Evolutionary conservation across 1,140 invertebrate genomes (phyloP), one percentile per base, ranked within the genome.

Genomic region (Temnothorax longispinosus): DNA sequence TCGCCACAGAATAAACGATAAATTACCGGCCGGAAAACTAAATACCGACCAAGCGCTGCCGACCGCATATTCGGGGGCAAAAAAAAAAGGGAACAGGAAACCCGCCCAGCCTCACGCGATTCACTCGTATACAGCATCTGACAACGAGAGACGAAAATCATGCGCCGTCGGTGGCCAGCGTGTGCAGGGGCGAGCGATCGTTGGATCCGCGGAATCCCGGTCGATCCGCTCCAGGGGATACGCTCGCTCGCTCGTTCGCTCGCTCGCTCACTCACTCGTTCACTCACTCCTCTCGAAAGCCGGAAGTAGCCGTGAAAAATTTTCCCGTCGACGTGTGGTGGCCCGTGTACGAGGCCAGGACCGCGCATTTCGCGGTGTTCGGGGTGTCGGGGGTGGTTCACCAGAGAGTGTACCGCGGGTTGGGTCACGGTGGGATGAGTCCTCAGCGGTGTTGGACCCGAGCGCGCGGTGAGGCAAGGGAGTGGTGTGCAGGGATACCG

Each of bases 331-430:
- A 92, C 91, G 91, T 93, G 90, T 90, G 90, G 90, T 91, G 93
- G 93, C 91, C 90, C 91, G 92, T 90, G 90, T 91, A 91, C 90
- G 90, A 91, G 89, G 78, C 90, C 89, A 91, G 90, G 89, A 90
- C 84, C 89, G 91, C 90, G 92, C 92, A 93, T 94, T 94, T 94
- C 93, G 94, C 92, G 94, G 94, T 95, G 94, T 93, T 92, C 91
- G 91, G 93, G 93, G 94, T 94, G 94, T 94, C 91, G 92, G 94
- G 94, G 94, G 92, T 94, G 94, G 94, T 94, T 95, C 94, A 94
- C 93, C 93, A 94, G 91, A 94, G 93, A 94, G 93, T 93, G 92
- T 93, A 94, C 93, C 93, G 90, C 93, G 92, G 90, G 89, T 91
- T 89, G 89, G 91, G 91, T 92, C 88, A 87, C 81, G 85, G 75